Base-by-base conservation (phyloP, 2,797 vertebrate genomes). In the Sebastolobus alascanus region DNA sequence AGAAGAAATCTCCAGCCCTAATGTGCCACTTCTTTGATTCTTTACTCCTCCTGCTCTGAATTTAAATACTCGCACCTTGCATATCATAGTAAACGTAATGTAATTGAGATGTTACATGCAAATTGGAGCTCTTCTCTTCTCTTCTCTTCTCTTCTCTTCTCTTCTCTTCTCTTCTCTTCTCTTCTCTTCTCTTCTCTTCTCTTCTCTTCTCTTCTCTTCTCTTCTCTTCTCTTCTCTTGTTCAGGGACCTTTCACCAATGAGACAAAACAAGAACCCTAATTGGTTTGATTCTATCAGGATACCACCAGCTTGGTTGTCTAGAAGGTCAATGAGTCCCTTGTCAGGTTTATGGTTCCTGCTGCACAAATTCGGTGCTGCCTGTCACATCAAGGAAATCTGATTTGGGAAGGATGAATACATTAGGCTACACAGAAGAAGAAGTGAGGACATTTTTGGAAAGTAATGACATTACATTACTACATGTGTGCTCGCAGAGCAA, bases 211-310 rank as follows among this genome's bases (percentile, higher is more conserved):
- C 10, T 52, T n/a, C 8, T 61, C 6, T 40, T 70, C 10, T 72
- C 64, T 66, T 64, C 27, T 29, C 27, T 38, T 58, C 12, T n/a
- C 7, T 20, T 43, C 29, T 63, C 40, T 76, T 13, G 31, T 20
- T 46, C 38, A 63, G 20, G 6, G 16, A 65, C 46, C 33, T 75
- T 67, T 76, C 4, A 59, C n/a, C 6, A 18, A 64, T 54, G 20
- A 73, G 6, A 33, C 29, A 67, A 69, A 58, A 50, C 68, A 77
- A 69, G 37, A 29, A 38, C 63, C 8, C 1, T 33, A 56, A 63
- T 74, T 74, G 69, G 52, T 72, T 77, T 66, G 46, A 72, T 59
- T 25, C 50, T 73, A 55, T 63, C 29, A 70, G 52, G 31, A 65
- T 74, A 27, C 11, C 40, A 73, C 50, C 37, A 52, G 31, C 8